Evolutionary conservation across 2,888 invertebrate species (phyloP).

Genomic region (Craniophora ligustri): DNA sequence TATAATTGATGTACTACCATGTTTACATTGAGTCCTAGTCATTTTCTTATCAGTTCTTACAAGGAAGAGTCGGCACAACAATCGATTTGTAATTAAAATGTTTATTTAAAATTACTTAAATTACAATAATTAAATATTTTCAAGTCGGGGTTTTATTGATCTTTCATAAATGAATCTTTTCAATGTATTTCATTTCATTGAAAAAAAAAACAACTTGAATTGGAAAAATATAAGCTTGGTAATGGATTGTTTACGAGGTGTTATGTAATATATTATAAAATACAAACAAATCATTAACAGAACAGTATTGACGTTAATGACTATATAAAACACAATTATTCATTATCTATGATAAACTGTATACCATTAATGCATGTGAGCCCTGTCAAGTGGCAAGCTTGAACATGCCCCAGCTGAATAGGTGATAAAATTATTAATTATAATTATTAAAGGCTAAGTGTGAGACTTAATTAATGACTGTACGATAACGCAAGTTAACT

Average conservation of each 20-base stretch:
- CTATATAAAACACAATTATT: slow-evolving; percentile 47
- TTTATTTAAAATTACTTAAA: neutral
- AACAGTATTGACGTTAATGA: slow-evolving; percentile 38
- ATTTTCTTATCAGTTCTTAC: slow-evolving; percentile 22
- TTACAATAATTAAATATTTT: too few species aligned
- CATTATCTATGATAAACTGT: slow-evolving; percentile 59
- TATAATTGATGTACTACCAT: slow-evolving; percentile 38
- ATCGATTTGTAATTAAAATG: neutral
- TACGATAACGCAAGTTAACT: slow-evolving; percentile 67
- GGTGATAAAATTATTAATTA: slow-evolving; percentile 86
- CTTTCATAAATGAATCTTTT: too few species aligned
- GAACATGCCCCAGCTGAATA: slow-evolving; percentile 61
- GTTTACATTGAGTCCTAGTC: slow-evolving; percentile 32
- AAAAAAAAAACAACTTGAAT: too few species aligned
- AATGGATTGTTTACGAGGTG: too few species aligned
- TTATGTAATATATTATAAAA: too few species aligned
- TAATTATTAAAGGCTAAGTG: slow-evolving; percentile 78
- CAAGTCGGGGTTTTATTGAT: too few species aligned
- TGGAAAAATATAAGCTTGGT: too few species aligned
- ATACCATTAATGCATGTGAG: slow-evolving; percentile 52
- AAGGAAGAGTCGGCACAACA: neutral
- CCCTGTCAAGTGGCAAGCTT: slow-evolving; percentile 51
- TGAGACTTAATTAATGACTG: slow-evolving; percentile 79
- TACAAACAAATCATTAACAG: slow-evolving; percentile 25
- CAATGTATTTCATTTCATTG: too few species aligned